Conservation (phyloP, 1,140 invertebrate species). For the Gerris buenoi region DNA sequence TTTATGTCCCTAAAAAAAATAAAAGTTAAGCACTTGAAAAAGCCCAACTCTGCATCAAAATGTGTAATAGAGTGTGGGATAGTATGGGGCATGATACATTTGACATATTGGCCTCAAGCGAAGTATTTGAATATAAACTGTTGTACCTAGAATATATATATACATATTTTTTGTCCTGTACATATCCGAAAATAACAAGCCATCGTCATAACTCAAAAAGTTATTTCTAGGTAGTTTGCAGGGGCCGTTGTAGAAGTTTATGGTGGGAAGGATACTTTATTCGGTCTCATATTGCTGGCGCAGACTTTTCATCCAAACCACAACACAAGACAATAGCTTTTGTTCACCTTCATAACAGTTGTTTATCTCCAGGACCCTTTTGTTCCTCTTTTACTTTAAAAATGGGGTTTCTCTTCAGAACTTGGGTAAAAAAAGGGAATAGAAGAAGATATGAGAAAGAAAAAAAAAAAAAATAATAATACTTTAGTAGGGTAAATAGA, state of each 20-base stretch:
- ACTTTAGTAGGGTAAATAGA: too few species aligned
- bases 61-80: too few species aligned
- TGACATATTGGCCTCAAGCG: too few species aligned
- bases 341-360: background rate
- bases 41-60: too few species aligned
- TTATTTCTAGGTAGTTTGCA: background rate
- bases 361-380: background rate
- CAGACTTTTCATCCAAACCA: background rate
- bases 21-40: too few species aligned
- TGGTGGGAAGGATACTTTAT: background rate
- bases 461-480: too few species aligned
- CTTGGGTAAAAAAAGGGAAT: background rate
- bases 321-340: background rate
- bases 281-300: background rate
- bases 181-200: background rate
- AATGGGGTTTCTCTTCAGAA: background rate
- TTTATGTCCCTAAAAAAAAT: too few species aligned
- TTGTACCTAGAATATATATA: too few species aligned
- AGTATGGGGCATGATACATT: too few species aligned
- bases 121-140: too few species aligned
- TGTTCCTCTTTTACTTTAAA: background rate
- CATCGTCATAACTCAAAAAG: background rate
- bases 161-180: too few species aligned
- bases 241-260: background rate
- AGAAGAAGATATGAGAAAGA: too few species aligned